Evolutionary conservation across 2,113 vertebrate species (phyloP), one percentile per base, ranked within the genome.

Genomic region (Toxotes jaculatrix): DNA sequence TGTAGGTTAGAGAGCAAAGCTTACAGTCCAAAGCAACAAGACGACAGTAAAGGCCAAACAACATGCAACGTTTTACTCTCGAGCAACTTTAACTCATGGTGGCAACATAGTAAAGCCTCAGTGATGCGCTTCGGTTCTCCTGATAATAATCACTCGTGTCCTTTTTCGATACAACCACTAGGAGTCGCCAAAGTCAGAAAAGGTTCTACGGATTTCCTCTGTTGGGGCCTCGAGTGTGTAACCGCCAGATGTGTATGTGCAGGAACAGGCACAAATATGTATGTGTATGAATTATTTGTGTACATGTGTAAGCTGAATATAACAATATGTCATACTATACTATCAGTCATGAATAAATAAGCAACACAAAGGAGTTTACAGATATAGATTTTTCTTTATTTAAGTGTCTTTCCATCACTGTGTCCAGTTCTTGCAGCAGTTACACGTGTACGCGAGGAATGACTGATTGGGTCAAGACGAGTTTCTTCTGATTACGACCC

Each of bases 351-450:
- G 43, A 72, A 55, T 31, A 68, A 75, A 80, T 1, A 38, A 73
- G 5, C 43, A 43, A 17, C 71, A 78, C 9, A 72, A 51, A 31
- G 5, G 16, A 13, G 7, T 74, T 79, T 84, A 90, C 79, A 89
- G 87, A 91, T 93, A 90, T 90, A 91, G 60, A 89, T 79, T 85
- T 88, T 71, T 85, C 66, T 90, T 92, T 94, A 91, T 93, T 91
- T 59, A 83, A 90, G 87, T 82, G 87, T 80, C 77, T 87, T 82
- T 89, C 84, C 72, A 87, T 90, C 87, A 47, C 59, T 76, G 87
- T 90, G 88, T 91, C 91, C 85, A 87, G 91, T 91, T 91, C 78
- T 92, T 91, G 88, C 89, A 93, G 90, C 87, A 90, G 87, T 85
- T 87, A 87, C 74, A 43, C 76, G 72, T 80, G 86, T 82, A 82